A percentile compares a stretch with the other conserved stretches of the same genome.
phyloP scores from a whole-genome alignment of 1,140 invertebrate genomes.

The Drosophila nikananu region DNA sequence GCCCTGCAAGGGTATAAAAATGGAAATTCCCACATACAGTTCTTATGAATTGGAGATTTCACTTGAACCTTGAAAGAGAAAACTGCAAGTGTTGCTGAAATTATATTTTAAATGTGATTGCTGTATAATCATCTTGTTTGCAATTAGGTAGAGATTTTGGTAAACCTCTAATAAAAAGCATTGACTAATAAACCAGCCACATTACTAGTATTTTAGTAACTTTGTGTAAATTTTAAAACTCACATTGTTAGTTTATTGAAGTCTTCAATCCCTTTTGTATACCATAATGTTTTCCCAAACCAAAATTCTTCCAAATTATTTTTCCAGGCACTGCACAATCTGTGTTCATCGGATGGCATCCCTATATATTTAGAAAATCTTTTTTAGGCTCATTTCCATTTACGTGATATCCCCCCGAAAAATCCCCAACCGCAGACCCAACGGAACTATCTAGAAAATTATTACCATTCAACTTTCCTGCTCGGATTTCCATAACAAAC shows the following conservation, averaged over 20 bases:
- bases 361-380: conserved; percentile 15
- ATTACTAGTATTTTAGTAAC: background rate
- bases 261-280: too few relatives aligned
- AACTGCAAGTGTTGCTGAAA: too few relatives aligned
- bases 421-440: conserved; percentile 16
- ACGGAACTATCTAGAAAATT: conserved; percentile 58
- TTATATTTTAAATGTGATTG: too few relatives aligned
- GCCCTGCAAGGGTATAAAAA: too few relatives aligned
- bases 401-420: conserved; percentile 35
- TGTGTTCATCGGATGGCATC: conserved; percentile 25
- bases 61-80: too few relatives aligned
- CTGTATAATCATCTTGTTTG: too few relatives aligned
- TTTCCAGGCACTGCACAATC: conserved; percentile 9
- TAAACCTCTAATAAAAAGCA: background rate
- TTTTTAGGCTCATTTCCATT: conserved; percentile 61
- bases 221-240: background rate
- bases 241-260: background rate
- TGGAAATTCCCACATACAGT: background rate
- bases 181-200: background rate
- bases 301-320: background rate
- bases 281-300: background rate
- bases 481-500: conserved; percentile 72
- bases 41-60: too few relatives aligned
- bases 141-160: too few relatives aligned
- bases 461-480: conserved; percentile 48